A percentile compares a stretch with the other conserved stretches of the same genome.
These are phyloP conservation scores for Chrysomela aeneicollis DNA, from an alignment of 2,888 invertebrate genomes.

Conservation along the genomic window DNA sequence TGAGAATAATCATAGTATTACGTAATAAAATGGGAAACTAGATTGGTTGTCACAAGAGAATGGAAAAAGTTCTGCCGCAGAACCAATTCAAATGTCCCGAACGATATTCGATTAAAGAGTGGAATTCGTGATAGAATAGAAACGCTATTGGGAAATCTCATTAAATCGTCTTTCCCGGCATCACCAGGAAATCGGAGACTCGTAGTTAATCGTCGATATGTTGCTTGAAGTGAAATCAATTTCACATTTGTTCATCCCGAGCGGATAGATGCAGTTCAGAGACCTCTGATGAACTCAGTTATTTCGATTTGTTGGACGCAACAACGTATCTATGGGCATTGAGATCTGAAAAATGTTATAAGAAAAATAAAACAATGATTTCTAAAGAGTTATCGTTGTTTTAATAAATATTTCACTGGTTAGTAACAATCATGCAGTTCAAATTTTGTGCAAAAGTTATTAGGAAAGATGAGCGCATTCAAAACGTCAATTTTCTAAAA, in stretches of 20 bases:
- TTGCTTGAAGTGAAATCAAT: conserved; percentile 4
- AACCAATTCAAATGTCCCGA: neutral
- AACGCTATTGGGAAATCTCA: conserved; percentile 7
- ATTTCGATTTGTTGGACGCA: neutral
- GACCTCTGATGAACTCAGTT: neutral
- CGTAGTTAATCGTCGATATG: neutral
- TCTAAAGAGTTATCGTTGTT: too few relatives aligned
- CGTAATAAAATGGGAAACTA: neutral
- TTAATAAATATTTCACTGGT: too few relatives aligned
- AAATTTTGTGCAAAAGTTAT: too few relatives aligned
- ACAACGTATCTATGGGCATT: neutral
- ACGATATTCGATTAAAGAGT: neutral
- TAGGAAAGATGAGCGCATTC: too few relatives aligned
- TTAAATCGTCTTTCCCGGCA: neutral
- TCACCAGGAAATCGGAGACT: neutral
- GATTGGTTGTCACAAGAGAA: neutral
- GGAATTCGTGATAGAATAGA: conserved; percentile 1
- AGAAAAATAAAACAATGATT: too few relatives aligned
- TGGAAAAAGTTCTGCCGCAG: neutral
- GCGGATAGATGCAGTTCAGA: neutral
- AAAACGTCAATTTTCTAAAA: too few relatives aligned
- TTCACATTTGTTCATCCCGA: conserved; percentile 3
- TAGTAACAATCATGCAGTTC: too few relatives aligned
- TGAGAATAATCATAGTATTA: too few relatives aligned
- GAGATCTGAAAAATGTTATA: too few relatives aligned